These are phyloP conservation scores for Lethrus apterus DNA, from an alignment of 1,140 invertebrate genomes.

Conservation along the genomic window DNA sequence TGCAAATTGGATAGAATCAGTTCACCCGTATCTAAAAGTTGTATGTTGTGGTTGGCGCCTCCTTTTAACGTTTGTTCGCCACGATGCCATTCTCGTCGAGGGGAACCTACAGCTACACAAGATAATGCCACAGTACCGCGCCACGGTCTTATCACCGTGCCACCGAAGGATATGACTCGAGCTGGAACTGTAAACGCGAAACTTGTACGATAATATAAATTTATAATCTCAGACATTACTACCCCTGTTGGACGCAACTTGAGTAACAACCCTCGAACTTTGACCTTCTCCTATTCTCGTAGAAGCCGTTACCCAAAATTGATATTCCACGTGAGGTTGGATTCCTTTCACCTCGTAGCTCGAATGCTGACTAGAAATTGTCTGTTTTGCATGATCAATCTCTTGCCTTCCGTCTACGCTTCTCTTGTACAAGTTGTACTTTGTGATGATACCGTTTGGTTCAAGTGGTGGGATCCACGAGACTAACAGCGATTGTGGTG, in stretches of 20 bases:
- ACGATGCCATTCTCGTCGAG: conserved; percentile 58
- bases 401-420: conserved; percentile 61
- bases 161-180: conserved; percentile 62
- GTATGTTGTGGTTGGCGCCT: conserved; percentile 48
- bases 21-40: conserved; percentile 56
- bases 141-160: conserved; percentile 57
- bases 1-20: conserved; percentile 57
- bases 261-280: conserved; percentile 59
- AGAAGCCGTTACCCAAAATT: conserved; percentile 74
- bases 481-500: conserved; percentile 65
- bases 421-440: conserved; percentile 71
- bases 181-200: conserved; percentile 50
- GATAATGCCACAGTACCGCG: conserved; percentile 52
- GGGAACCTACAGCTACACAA: conserved; percentile 60
- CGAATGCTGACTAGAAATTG: conserved; percentile 53
- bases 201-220: not conserved
- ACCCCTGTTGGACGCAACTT: conserved; percentile 49
- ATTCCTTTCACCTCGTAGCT: conserved; percentile 61
- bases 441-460: conserved; percentile 71
- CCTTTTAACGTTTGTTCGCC: conserved; percentile 44
- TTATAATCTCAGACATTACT: conserved; percentile 7
- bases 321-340: conserved; percentile 69
- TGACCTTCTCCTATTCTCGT: conserved; percentile 69
- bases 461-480: conserved; percentile 71
- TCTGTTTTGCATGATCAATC: conserved; percentile 59